Evolutionary conservation across 2,888 invertebrate species (phyloP), one percentile per base, ranked within the genome.

Genomic region (Caenorhabditis doughertyi): DNA sequence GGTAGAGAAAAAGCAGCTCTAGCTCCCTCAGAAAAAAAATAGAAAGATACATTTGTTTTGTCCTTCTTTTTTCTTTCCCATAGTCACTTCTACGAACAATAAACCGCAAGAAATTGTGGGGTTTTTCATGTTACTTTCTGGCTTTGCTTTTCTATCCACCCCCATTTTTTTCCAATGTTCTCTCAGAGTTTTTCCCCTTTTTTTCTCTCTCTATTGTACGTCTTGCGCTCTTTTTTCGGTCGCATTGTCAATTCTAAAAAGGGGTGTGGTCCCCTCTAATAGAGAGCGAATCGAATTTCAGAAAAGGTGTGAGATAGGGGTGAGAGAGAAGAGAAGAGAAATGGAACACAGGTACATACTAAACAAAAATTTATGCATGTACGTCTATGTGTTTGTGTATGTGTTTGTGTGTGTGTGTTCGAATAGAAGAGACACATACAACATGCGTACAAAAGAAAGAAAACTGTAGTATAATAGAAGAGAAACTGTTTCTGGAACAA

Each of bases 341-440:
- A 27, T 29, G 64, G 53, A 74, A 65, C 49, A 68, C 77, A 68
- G 77, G 68, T 62, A 77, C 68, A 77, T 68, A 68, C 68, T 77
- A 62, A 68, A 62, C 67, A 56, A 68, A 64, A 76, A 68, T 64
- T 47, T 79, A 62, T 68, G 70, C 56, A 55, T 55, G 65, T 64
- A 49, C 58, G 55, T 67, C 42, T 56, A 47, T 58, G 74, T 65
- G 67, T 74, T 64, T 58, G 71, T 71, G 58, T 58, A 25, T 58
- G 71, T 49, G 49, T 68, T 25, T 35, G 39, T 39, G 39, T 39
- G 18, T 39, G 47, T 42, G 42, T 55, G 67, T 56, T 58, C 65
- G 53, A 65, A 67, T 9, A 25, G 47, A 56, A 49, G 49, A 65
- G 49, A 65, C 49, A 65, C 64, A 65, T 32, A 64, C 64, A 64